A percentile compares a stretch with the other conserved stretches of the same genome.
Conservation (phyloP, 1,140 invertebrate genomes). For the Cataglyphis hispanica region DNA sequence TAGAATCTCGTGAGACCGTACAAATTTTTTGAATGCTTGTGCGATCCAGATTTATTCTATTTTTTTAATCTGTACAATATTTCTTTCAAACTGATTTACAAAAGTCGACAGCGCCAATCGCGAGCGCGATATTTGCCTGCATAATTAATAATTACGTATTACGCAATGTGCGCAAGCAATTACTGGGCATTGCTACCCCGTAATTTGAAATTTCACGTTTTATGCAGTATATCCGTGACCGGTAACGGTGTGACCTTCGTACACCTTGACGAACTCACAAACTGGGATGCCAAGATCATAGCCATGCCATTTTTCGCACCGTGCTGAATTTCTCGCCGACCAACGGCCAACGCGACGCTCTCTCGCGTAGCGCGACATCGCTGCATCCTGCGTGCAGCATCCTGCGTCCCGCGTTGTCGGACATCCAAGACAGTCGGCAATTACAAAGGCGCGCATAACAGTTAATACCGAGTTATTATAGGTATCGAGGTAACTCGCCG, state of each 20-base stretch:
- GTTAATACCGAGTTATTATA: conserved; percentile 59
- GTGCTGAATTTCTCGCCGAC: conserved; percentile 25
- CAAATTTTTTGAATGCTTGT: background rate
- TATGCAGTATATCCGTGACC: conserved; percentile 37
- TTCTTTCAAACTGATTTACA: background rate
- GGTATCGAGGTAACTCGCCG: conserved; percentile 47
- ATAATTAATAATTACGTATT: conserved; percentile 62
- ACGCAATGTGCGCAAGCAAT: conserved; percentile 49
- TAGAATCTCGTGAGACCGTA: background rate
- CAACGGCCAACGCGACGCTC: background rate
- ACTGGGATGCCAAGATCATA: conserved; percentile 47
- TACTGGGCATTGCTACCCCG: conserved; percentile 42
- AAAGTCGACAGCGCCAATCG: background rate
- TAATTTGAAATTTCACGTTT: conserved; percentile 60
- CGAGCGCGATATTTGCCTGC: conserved; percentile 25
- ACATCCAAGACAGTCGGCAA: conserved; percentile 36
- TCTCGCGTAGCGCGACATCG: background rate
- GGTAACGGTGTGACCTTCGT: conserved; percentile 40
- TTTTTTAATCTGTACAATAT: background rate
- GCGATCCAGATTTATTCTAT: background rate
- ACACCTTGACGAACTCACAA: conserved; percentile 27
- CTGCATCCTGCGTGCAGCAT: background rate
- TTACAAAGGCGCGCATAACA: conserved; percentile 53
- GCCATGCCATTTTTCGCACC: background rate
- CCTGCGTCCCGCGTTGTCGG: conserved; percentile 6